A percentile compares a stretch with the other conserved stretches of the same genome.
Evolutionary conservation across 2,888 invertebrate species (phyloP).

Genomic region (Ophion slaviceki): DNA sequence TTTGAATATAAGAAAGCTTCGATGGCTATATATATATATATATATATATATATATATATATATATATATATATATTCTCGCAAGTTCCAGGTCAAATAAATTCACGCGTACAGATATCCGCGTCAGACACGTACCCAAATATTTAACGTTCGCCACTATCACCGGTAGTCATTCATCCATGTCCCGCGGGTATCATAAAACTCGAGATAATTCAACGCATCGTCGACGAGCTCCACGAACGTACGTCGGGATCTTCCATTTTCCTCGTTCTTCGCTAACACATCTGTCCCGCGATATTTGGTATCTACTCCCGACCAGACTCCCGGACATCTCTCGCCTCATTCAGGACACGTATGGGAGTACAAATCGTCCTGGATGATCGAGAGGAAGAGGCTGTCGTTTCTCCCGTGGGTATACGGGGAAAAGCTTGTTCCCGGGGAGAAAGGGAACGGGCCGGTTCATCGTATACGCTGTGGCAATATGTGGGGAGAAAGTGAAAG

Average conservation of each 20-base stretch:
- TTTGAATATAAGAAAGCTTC: not conserved
- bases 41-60: not conserved
- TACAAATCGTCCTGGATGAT: slow-evolving; percentile 72
- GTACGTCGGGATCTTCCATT: slow-evolving; percentile 38
- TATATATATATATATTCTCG: not conserved
- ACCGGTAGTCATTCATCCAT: slow-evolving; percentile 28
- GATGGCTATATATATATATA: not conserved
- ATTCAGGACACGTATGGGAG: slow-evolving; percentile 74
- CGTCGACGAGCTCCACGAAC: slow-evolving; percentile 58
- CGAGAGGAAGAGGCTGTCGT: slow-evolving; percentile 44
- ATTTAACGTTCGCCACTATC: slow-evolving; percentile 37
- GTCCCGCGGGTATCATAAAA: slow-evolving; percentile 71
- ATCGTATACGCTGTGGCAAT: slow-evolving; percentile 18
- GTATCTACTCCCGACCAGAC: slow-evolving; percentile 64
- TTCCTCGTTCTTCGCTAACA: slow-evolving; percentile 55
- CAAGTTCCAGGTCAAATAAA: not conserved
- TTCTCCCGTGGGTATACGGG: slow-evolving; percentile 49
- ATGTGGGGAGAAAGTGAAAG: slow-evolving; percentile 47
- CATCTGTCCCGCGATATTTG: slow-evolving; percentile 37
- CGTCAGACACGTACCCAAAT: slow-evolving; percentile 32
- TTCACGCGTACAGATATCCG: slow-evolving; percentile 1
- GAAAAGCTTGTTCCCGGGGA: slow-evolving; percentile 64
- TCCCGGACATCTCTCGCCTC: slow-evolving; percentile 64
- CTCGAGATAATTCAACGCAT: slow-evolving; percentile 73
- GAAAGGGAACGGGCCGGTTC: slow-evolving; percentile 59